These are phyloP conservation scores for Propithecus deckenii DNA, from an alignment of 2,797 vertebrate species.

Conservation along the genomic window DNA sequence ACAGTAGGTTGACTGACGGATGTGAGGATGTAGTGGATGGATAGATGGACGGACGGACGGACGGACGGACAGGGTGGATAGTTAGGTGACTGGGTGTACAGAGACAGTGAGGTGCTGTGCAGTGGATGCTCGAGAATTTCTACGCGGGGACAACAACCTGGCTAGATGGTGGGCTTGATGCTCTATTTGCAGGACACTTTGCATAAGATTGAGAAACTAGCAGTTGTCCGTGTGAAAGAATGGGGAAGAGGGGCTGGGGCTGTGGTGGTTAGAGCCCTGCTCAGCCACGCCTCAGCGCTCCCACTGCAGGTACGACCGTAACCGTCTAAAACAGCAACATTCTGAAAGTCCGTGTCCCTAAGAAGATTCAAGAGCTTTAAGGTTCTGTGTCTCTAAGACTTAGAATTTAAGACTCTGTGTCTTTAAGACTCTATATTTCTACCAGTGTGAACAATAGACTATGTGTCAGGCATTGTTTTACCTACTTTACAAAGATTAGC, in stretches of 20 bases:
- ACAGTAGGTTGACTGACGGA: neutral
- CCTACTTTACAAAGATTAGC: neutral
- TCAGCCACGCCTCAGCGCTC: neutral
- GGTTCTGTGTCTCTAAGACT: neutral
- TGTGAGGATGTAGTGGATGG: neutral
- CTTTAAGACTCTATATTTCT: neutral
- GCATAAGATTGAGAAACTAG: neutral
- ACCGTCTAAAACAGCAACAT: neutral
- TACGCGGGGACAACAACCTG: too few species aligned
- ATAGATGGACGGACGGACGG: rapidly evolving
- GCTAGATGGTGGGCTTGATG: neutral
- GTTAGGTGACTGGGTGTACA: neutral
- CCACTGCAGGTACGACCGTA: neutral
- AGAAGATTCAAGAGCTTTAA: neutral
- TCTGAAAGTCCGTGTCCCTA: neutral
- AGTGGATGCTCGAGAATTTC: neutral
- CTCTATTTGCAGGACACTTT: neutral
- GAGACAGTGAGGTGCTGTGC: neutral
- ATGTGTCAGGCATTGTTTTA: neutral
- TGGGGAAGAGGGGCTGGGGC: neutral
- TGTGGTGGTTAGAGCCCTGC: neutral
- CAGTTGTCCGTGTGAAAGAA: neutral
- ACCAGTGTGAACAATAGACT: neutral
- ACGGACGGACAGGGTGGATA: neutral
- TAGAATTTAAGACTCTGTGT: neutral